Conservation (phyloP, 2,888 invertebrate species). For the Heterodera filipjevi region DNA sequence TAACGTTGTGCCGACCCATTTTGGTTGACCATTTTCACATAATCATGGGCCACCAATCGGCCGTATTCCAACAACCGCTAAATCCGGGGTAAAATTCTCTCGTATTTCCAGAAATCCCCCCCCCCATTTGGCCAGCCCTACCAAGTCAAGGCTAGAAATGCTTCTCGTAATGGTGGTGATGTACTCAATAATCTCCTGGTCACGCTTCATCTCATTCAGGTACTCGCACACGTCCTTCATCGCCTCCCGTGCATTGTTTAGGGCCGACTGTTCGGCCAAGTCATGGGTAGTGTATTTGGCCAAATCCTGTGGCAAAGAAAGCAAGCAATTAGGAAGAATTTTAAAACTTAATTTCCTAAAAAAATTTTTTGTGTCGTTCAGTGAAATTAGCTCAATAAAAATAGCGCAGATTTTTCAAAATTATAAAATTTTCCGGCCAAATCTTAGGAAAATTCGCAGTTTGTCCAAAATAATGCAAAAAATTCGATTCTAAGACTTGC, state of each 20-base stretch:
- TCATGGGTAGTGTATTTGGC: constrained; percentile 17
- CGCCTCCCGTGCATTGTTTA: constrained; percentile 35
- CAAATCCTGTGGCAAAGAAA: constrained; percentile 14
- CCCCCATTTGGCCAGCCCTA: neutral
- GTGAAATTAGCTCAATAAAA: too few relatives aligned
- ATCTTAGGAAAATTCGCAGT: neutral
- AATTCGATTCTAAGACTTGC: neutral
- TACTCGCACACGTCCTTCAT: constrained; percentile 70
- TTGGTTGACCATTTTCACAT: constrained; percentile 76
- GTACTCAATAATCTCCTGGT: constrained; percentile 87
- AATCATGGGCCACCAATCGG: constrained; percentile 87
- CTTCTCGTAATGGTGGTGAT: constrained; percentile 84
- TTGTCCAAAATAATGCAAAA: neutral
- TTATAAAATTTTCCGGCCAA: neutral
- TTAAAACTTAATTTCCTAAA: too few relatives aligned
- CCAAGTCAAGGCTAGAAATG: constrained; percentile 63
- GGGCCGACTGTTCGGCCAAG: constrained; percentile 11
- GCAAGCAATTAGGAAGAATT: too few relatives aligned
- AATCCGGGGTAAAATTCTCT: too few relatives aligned
- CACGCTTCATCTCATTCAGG: constrained; percentile 95
- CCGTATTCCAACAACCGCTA: constrained; percentile 76
- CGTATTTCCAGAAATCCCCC: too few relatives aligned
- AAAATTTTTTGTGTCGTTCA: too few relatives aligned
- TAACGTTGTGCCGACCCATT: constrained; percentile 71
- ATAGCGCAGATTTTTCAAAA: too few relatives aligned